Percentiles rank a stretch among this genome's conserved stretches.
phyloP scores from a whole-genome alignment of 2,797 vertebrate genomes.

The Chiloscyllium punctatum region DNA sequence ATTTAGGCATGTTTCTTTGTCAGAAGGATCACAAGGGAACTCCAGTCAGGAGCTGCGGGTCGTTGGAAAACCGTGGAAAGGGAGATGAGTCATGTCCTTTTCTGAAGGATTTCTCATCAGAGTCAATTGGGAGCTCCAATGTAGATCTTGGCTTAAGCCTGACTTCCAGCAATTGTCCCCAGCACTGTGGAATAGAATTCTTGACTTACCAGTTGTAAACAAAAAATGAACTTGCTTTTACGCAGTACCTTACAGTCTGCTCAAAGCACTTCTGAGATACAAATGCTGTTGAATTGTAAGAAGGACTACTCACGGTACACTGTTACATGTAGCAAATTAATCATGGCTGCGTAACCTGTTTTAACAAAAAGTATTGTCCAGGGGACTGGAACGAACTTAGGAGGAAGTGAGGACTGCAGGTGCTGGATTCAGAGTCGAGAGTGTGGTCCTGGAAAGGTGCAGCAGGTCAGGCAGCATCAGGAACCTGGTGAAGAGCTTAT shows the following conservation, averaged over 20 bases:
- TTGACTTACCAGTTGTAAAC: background rate
- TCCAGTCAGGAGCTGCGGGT: background rate
- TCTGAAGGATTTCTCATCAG: background rate
- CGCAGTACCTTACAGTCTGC: background rate
- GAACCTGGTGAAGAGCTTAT: no score
- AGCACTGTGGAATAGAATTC: background rate
- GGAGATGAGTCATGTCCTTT: background rate
- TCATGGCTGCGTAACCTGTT: background rate
- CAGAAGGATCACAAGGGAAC: background rate
- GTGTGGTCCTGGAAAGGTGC: no score
- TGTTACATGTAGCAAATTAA: background rate
- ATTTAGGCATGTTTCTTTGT: background rate
- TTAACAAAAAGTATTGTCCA: background rate
- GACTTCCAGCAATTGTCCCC: slow-evolving; percentile 26
- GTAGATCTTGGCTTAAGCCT: background rate
- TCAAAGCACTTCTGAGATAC: background rate
- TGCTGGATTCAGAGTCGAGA: no score
- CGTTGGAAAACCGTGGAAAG: background rate
- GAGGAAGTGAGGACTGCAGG: no score
- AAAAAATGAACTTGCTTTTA: background rate
- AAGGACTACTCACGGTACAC: background rate
- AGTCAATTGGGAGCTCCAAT: background rate
- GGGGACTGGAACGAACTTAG: no score
- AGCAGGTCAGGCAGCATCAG: no score
- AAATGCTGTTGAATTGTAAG: background rate